phyloP scores from a whole-genome alignment of 2,113 vertebrate species.

The Beaufortia kweichowensis region DNA sequence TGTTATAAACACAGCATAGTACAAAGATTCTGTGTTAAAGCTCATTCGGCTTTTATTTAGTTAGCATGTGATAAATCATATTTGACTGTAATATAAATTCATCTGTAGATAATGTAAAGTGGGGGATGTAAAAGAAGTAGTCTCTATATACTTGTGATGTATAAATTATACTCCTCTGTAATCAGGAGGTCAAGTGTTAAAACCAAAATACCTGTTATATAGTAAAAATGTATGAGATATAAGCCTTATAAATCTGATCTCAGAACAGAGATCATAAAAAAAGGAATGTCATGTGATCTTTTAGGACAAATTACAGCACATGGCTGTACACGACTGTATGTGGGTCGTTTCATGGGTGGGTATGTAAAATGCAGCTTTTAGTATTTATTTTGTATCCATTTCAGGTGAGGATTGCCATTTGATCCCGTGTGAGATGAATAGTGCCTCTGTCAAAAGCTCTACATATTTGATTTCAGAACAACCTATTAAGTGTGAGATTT shows the following conservation, averaged over 20 bases:
- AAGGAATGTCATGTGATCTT: conserved; percentile 43
- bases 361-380: conserved; percentile 60
- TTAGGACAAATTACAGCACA: conserved; percentile 31
- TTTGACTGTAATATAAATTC: background rate
- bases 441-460: conserved; percentile 39
- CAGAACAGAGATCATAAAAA: conserved; percentile 5
- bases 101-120: background rate
- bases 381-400: conserved; percentile 51
- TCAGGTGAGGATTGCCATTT: conserved; percentile 50
- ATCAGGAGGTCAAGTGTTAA: background rate
- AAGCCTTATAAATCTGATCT: background rate
- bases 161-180: background rate
- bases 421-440: conserved; percentile 59
- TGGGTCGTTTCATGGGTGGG: conserved; percentile 61
- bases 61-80: too few relatives aligned
- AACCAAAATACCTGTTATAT: too few relatives aligned
- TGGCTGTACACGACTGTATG: conserved; percentile 39
- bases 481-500: conserved; percentile 46
- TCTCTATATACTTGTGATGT: background rate
- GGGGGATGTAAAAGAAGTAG: too few relatives aligned
- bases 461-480: conserved; percentile 67
- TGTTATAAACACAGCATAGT: too few relatives aligned
- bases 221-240: too few relatives aligned
- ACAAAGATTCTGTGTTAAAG: too few relatives aligned
- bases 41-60: too few relatives aligned